Evolutionary conservation across 2,888 invertebrate genomes (phyloP).

Genomic region (Heliconius cydno): DNA sequence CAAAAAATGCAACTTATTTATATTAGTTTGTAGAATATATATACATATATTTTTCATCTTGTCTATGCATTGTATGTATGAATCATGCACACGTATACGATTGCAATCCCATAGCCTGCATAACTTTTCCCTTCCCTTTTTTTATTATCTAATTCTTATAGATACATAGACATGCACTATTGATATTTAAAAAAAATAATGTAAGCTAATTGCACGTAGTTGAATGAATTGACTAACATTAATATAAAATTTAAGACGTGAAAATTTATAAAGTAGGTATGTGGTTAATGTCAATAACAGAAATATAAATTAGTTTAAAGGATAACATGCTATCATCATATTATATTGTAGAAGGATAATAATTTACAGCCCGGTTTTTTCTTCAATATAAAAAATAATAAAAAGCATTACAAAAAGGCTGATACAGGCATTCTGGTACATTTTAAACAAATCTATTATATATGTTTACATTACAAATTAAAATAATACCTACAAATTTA

Average conservation of each 20-base stretch:
- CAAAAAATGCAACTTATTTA: neutral
- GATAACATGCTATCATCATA: no score
- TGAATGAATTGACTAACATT: conserved; percentile 9
- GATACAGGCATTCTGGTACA: no score
- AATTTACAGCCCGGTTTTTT: no score
- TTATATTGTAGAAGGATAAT: no score
- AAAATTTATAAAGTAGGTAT: neutral
- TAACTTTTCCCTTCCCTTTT: neutral
- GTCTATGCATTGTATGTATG: conserved; percentile 1
- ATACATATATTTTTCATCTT: conserved; percentile 7
- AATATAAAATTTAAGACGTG: neutral
- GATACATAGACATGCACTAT: conserved; percentile 13
- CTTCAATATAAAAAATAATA: no score
- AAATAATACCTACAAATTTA: no score
- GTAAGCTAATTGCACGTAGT: conserved; percentile 22
- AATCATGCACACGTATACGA: conserved; percentile 32
- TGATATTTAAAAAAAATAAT: neutral
- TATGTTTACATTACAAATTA: no score
- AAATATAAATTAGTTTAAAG: neutral
- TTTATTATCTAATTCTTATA: neutral
- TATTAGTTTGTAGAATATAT: neutral
- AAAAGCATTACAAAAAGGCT: no score
- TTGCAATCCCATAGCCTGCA: conserved; percentile 5
- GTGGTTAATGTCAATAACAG: neutral
- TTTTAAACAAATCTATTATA: no score